A percentile compares a stretch with the other conserved stretches of the same genome.
phyloP scores from a whole-genome alignment of 1,140 invertebrate genomes.

The Drosophila setifemur region DNA sequence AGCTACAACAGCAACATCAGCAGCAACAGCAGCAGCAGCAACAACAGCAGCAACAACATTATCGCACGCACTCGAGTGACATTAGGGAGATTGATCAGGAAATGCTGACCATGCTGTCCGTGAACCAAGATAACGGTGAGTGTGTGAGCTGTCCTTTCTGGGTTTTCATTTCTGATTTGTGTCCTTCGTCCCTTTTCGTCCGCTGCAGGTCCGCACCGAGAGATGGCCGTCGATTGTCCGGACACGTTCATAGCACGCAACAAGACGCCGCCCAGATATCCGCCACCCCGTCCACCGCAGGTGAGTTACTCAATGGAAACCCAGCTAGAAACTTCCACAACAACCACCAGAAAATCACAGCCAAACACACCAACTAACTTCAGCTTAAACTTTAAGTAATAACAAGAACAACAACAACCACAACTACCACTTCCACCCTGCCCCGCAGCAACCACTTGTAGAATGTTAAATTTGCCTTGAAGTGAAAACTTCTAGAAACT shows the following conservation, averaged over 20 bases:
- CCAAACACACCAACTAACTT: not conserved
- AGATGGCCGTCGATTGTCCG: slow-evolving; percentile 99
- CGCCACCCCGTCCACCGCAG: slow-evolving; percentile 87
- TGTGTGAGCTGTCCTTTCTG: not conserved
- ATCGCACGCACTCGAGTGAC: slow-evolving; percentile 77
- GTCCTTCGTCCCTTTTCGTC: not conserved
- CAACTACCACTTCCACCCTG: too few species aligned
- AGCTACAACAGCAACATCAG: slow-evolving; percentile 43
- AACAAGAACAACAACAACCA: too few species aligned
- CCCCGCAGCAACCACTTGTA: too few species aligned
- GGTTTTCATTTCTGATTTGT: not conserved
- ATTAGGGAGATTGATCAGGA: slow-evolving; percentile 84
- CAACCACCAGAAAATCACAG: not conserved
- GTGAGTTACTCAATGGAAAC: slow-evolving; percentile 53
- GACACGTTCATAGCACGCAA: slow-evolving; percentile 95
- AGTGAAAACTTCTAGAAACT: too few species aligned
- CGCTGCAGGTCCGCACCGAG: slow-evolving; percentile 90
- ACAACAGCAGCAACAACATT: slow-evolving; percentile 54
- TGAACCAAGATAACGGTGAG: slow-evolving; percentile 86
- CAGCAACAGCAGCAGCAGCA: slow-evolving; percentile 14
- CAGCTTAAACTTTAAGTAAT: too few species aligned
- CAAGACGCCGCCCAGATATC: slow-evolving; percentile 96
- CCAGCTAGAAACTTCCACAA: not conserved
- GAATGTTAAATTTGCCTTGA: too few species aligned
- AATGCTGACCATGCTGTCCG: slow-evolving; percentile 88